Evolutionary conservation across 1,140 invertebrate species (phyloP), one percentile per base, ranked within the genome.

Genomic region (Calliopsis andreniformis): DNA sequence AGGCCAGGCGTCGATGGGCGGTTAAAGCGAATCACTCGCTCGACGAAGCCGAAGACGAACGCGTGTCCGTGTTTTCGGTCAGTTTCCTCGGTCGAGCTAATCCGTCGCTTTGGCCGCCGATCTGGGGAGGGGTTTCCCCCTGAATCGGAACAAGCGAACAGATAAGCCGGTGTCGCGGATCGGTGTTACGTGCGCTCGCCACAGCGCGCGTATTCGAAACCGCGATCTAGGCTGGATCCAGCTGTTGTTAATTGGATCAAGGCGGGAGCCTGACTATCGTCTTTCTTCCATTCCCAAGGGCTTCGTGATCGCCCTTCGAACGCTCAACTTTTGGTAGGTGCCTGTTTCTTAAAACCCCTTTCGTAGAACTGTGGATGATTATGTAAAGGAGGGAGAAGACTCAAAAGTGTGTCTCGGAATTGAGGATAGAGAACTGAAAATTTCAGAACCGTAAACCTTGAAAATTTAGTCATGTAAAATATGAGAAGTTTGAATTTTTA

Each of bases 21-120:
- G 51, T 51, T 71, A 79, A 84, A 83, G 35, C 80, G 77, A 75
- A 84, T 84, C 80, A 84, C 70, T 20, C 62, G 82, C 82, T 84
- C 67, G 56, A 10, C 49, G 69, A 35, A 84, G 80, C 80, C 56
- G 77, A 84, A 84, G 62, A 12, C 42, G 39, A 49, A 79, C 80
- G 70, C 76, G 79, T 75, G 81, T 82, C 80, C 79, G 30, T 63
- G 39, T 73, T 83, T 77, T 82, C 82, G 82, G 71, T 79, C 80
- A 84, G 80, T 79, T 83, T 83, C 73, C 76, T 73, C 58, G 51
- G 30, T 70, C 39, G 51, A 1, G 58, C 35, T 70, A 76, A 75
- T 82, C 61, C 62, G 51, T 45, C 51, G 63, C 68, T 67, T 73
- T 62, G 53, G 43, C 32, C 39, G 56, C 35, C 58, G 78, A 79